phyloP scores from a whole-genome alignment of 2,888 invertebrate genomes.

The Panzeria rudis region DNA sequence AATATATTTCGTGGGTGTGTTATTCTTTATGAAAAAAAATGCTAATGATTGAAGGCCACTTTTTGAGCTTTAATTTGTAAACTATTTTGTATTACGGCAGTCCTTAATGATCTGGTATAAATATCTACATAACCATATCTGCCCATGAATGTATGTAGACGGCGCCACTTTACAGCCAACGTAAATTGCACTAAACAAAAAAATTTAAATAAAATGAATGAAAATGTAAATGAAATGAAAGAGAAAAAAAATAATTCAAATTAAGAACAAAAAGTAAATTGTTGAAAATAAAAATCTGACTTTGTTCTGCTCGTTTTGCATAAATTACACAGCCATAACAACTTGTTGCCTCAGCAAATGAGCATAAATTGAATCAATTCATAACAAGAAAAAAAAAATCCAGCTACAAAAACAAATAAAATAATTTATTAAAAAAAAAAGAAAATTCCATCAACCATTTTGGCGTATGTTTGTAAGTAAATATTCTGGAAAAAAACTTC shows the following conservation, averaged over 20 bases:
- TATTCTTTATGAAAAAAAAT: no score
- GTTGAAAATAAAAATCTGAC: conserved; percentile 37
- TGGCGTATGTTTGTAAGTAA: background rate
- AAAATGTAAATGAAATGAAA: conserved; percentile 44
- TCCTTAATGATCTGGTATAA: background rate
- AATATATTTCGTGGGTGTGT: no score
- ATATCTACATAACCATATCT: background rate
- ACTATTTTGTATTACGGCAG: no score
- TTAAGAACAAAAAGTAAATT: conserved; percentile 39
- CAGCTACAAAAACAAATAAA: conserved; percentile 29
- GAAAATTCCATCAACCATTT: background rate
- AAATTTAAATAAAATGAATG: conserved; percentile 33
- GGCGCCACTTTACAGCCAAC: conserved; percentile 70
- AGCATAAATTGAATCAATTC: conserved; percentile 71
- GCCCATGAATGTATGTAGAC: background rate
- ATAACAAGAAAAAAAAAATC: conserved; percentile 9
- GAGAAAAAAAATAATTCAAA: conserved; percentile 10
- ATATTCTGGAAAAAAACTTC: background rate
- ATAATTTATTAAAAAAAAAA: conserved; percentile 1
- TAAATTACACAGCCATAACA: conserved; percentile 68
- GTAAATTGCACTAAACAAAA: conserved; percentile 54
- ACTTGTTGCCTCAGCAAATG: conserved; percentile 72
- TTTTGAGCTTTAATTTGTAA: no score
- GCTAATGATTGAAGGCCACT: no score
- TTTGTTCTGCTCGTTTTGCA: conserved; percentile 64